These are phyloP conservation scores for Rhombomys opimus DNA, from an alignment of 2,113 vertebrate species.

Conservation along the genomic window DNA sequence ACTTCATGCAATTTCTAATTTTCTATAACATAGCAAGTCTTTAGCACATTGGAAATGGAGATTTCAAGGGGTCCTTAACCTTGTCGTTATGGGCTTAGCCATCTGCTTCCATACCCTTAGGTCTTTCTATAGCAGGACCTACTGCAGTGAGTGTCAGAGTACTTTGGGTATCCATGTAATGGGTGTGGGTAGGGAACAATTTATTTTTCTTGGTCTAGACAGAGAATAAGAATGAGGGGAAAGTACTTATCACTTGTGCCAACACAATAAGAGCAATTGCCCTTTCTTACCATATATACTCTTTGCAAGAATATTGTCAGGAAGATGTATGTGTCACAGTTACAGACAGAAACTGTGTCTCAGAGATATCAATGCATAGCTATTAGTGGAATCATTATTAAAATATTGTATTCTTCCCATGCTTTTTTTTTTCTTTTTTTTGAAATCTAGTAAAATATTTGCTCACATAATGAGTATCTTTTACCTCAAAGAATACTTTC, in stretches of 20 bases:
- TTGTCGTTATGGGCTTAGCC: background rate
- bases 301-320: background rate
- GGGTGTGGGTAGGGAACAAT: background rate
- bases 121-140: background rate
- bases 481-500: background rate
- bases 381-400: background rate
- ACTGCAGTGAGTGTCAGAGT: background rate
- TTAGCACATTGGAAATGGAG: background rate
- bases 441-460: background rate
- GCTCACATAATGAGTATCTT: background rate
- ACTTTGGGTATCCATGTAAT: background rate
- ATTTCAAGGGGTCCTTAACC: background rate
- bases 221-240: background rate
- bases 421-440: background rate
- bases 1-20: background rate
- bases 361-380: background rate
- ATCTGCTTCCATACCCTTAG: background rate
- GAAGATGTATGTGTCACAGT: slow-evolving; percentile 2
- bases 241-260: background rate
- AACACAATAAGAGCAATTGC: background rate
- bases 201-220: background rate
- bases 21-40: background rate
- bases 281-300: background rate
- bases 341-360: background rate
- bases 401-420: background rate